Evolutionary conservation across 2,888 invertebrate species (phyloP).

Genomic region (Abrostola tripartita): DNA sequence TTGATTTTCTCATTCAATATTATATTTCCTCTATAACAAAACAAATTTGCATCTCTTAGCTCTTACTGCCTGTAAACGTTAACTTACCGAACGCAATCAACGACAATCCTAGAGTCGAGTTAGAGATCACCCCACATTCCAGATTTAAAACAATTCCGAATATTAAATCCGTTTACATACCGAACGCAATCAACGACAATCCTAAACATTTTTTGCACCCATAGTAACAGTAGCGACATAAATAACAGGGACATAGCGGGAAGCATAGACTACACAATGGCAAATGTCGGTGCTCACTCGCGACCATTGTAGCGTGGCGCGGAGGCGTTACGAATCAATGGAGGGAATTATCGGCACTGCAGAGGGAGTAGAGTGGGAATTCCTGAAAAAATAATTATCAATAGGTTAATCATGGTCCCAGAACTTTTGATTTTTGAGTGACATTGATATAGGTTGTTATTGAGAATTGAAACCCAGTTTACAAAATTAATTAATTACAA

Average conservation of each 20-base stretch:
- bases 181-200: slow-evolving; percentile 52
- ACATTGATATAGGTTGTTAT: no score
- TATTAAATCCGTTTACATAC: slow-evolving; percentile 50
- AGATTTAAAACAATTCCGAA: slow-evolving; percentile 48
- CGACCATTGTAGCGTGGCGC: slow-evolving; percentile 87
- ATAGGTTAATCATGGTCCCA: slow-evolving; percentile 37
- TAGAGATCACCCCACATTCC: slow-evolving; percentile 32
- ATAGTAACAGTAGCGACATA: slow-evolving; percentile 69
- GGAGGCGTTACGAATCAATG: slow-evolving; percentile 89
- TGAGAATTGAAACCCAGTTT: no score
- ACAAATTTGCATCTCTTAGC: no score
- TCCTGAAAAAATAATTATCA: slow-evolving; percentile 32
- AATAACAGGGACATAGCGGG: slow-evolving; percentile 80
- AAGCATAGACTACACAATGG: slow-evolving; percentile 86
- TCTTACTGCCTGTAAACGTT: no score
- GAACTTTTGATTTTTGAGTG: slow-evolving; percentile 3
- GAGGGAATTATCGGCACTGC: slow-evolving; percentile 86
- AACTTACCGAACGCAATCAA: no score
- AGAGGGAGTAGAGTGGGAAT: slow-evolving; percentile 65
- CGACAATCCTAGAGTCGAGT: no score
- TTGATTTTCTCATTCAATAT: no score
- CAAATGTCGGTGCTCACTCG: slow-evolving; percentile 87
- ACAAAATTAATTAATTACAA: no score
- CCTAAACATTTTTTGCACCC: slow-evolving; percentile 55
- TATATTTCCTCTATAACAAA: no score